Evolutionary conservation across 2,888 invertebrate species (phyloP), one percentile per base, ranked within the genome.

Genomic region (Galeopsomyia nigrocyanea): DNA sequence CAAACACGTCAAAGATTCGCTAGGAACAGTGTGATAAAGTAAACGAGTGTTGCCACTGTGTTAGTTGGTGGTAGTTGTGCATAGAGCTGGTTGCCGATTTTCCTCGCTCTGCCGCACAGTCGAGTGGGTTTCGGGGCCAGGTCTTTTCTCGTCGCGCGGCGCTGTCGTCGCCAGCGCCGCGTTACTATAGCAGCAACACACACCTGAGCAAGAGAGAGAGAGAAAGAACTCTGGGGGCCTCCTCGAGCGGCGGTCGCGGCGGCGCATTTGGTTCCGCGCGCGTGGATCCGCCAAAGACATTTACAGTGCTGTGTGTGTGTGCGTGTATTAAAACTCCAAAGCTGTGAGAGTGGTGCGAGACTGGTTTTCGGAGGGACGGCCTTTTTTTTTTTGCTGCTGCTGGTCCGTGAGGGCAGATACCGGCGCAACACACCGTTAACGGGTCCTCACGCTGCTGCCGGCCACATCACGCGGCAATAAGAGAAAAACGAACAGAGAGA

Each of bases 301-400:
- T 1, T 39, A 39, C 39, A 39, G 10, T 39, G 39, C 13, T 10
- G 39, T n/a, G 19, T 17, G 31, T 2, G 26, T 26, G 57, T 39
- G 58, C 10, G 16, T 51, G 39, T 19, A 21, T 26, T 16, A 51
- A 16, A 6, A 51, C 17, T n/a, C 17, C 53, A n/a, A 19, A 14
- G 17, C 9, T 17, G 17, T n/a, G 51, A 9, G 53, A 17, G 53
- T 53, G n/a, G n/a, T n/a, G n/a, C 63, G 16, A 46, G 62, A 68
- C 68, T 68, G 68, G 68, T 68, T 68, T 68, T 62, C 21, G 67
- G 58, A 26, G 56, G 31, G 14, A 26, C 19, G 2, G 6, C 39
- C 22, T 17, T 3, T 56, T 56, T 61, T 68, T 55, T 39, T 56
- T 55, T 21, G 49, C 19, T 17, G 53, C 13, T 47, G 16, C 46